Evolutionary conservation across 1,140 invertebrate genomes (phyloP).

Genomic region (Phymastichus coffea): DNA sequence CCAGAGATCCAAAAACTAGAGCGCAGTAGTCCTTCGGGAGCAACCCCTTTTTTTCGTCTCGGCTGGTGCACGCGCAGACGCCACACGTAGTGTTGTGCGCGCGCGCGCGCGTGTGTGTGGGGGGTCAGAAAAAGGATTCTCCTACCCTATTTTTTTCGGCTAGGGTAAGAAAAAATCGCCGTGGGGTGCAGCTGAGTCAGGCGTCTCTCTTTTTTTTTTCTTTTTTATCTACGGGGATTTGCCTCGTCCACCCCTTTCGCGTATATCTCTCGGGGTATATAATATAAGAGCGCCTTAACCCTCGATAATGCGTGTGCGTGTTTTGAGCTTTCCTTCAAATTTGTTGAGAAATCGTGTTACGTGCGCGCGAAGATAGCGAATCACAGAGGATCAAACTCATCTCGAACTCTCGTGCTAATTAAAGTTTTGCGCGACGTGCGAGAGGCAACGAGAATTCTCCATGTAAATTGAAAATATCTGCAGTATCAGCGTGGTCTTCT

Average conservation of each 20-base stretch:
- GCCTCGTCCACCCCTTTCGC: not conserved
- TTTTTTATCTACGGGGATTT: conserved; percentile 25
- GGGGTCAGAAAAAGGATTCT: conserved; percentile 27
- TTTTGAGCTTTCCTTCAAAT: too few species aligned
- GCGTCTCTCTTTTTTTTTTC: not conserved
- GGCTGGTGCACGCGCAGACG: not conserved
- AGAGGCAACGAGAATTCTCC: not conserved
- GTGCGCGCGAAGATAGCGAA: too few species aligned
- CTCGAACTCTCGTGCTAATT: too few species aligned
- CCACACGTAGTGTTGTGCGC: not conserved
- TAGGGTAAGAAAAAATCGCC: not conserved
- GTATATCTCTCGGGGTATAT: too few species aligned
- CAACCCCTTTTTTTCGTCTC: conserved; percentile 18
- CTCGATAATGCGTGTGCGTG: too few species aligned
- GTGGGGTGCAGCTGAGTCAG: conserved; percentile 13
- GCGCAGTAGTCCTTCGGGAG: not conserved
- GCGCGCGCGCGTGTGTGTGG: too few species aligned
- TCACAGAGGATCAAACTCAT: too few species aligned
- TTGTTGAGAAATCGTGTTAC: too few species aligned
- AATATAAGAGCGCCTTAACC: too few species aligned
- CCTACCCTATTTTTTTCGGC: conserved; percentile 25
- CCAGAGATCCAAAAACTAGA: too few species aligned
- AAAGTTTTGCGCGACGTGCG: not conserved
- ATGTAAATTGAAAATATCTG: conserved; percentile 23
- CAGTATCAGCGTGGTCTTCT: conserved; percentile 16